Base-by-base conservation (phyloP, 2,888 invertebrate genomes). In the Luperina nickerlii region DNA sequence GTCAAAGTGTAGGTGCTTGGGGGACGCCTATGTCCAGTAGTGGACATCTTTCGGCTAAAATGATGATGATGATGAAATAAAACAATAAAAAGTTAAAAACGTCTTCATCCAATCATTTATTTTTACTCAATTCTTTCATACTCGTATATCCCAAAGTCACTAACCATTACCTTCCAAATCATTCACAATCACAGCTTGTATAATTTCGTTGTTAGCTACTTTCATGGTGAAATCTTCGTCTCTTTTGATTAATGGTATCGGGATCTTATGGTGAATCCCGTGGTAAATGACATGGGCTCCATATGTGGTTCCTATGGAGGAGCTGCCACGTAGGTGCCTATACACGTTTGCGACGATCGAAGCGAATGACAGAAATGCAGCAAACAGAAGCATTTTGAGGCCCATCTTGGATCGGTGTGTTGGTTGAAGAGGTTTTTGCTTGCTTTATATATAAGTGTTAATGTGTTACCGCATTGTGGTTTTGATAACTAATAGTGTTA, bases 201-300 rank as follows among this genome's bases (percentile, higher is more conserved):
- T 91, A 3, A 78, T 0, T 63, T 90, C 91, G 66, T 68, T 62
- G 6, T 69, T 77, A 3, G 78, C 82, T 8, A 80, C 54, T 20
- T 63, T 82, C 0, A 91, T 86, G 0, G 32, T 71, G 0, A 92
- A 66, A 42, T 87, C 83, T 85, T 90, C 90, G 6, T 73, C 68
- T 51, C 92, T 84, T 8, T 78, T 82, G 0, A 88, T 67, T 0
- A 91, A 69, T 0, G 89, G 91, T 11, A 92, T 77, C 0, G 79
- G 78, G 9, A 81, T 67, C 71, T 90, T 91, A 24, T 91, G 82
- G 51, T 88, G 89, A 8, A 71, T 65, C 15, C 87, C 71, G 0
- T 91, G 88, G 66, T 90, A 90, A 11, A 91, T 90, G 4, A 91
- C 51, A 71, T 79, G 76, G 0, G 76, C 77, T 15, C 86, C 88